Conservation (phyloP, 2,888 invertebrate genomes). For the Carpatolechia fugitivella region DNA sequence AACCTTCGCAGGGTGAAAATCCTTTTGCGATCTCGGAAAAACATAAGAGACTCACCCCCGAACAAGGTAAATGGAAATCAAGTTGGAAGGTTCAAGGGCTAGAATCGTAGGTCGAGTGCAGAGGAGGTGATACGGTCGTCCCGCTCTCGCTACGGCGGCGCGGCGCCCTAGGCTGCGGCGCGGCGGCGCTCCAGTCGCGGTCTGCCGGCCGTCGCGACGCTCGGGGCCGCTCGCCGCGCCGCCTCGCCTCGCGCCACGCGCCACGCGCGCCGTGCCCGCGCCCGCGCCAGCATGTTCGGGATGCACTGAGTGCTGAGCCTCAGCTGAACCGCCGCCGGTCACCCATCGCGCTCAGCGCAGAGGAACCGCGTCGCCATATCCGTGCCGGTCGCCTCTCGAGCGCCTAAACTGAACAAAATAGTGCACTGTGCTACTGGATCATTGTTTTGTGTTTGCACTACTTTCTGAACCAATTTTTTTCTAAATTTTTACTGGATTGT, state of each 20-base stretch:
- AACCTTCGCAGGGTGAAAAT: conserved; percentile 68
- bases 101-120: conserved; percentile 60
- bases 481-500: conserved; percentile 21
- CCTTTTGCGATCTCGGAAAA: conserved; percentile 64
- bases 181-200: conserved; percentile 75
- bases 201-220: conserved; percentile 78
- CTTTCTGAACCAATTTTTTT: conserved; percentile 31
- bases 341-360: conserved; percentile 26
- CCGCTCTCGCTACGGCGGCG: conserved; percentile 69
- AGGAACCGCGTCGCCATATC: conserved; percentile 24
- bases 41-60: conserved; percentile 55
- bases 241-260: conserved; percentile 60
- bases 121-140: conserved; percentile 61
- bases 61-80: conserved; percentile 67
- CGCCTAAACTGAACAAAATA: conserved; percentile 17
- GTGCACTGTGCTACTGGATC: conserved; percentile 60
- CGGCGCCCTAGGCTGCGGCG: conserved; percentile 72
- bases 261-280: conserved; percentile 63
- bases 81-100: conserved; percentile 70
- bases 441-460: conserved; percentile 50
- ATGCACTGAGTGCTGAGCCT: conserved; percentile 56
- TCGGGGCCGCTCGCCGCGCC: conserved; percentile 64
- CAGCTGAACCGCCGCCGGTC: conserved; percentile 25
- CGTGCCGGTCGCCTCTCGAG: conserved; percentile 20
- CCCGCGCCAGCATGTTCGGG: conserved; percentile 37